A percentile compares a stretch with the other conserved stretches of the same genome.
Conservation (phyloP, 2,888 invertebrate genomes). For the Idaea straminata region DNA sequence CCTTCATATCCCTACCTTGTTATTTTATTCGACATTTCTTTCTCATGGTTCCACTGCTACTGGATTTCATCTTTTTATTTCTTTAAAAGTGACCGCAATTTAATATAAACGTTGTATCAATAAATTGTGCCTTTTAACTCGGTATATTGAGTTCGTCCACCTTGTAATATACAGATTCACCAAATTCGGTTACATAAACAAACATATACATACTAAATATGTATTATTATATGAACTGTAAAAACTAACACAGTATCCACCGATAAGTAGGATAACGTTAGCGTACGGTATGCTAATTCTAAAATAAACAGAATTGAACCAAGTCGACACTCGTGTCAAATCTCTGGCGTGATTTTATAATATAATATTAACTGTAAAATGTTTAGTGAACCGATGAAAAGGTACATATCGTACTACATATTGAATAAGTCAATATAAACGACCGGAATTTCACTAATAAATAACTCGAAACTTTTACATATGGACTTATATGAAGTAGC, state of each 20-base stretch:
- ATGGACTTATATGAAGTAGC: background rate
- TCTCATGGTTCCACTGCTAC: conserved; percentile 76
- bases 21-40: conserved; percentile 66
- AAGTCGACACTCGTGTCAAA: conserved; percentile 45
- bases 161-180: conserved; percentile 37
- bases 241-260: conserved; percentile 57
- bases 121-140: conserved; percentile 49
- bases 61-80: conserved; percentile 67
- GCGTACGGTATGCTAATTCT: conserved; percentile 58
- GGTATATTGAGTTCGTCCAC: conserved; percentile 47
- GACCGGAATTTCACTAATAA: conserved; percentile 60
- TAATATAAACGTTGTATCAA: conserved; percentile 67
- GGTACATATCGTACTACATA: conserved; percentile 38
- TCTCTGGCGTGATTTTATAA: conserved; percentile 73
- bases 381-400: conserved; percentile 59
- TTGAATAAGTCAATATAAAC: conserved; percentile 57
- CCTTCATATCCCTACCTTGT: conserved; percentile 39
- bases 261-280: conserved; percentile 72
- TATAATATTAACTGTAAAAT: conserved; percentile 71
- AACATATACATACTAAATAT: conserved; percentile 40
- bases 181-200: conserved; percentile 38
- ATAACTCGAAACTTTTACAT: conserved; percentile 32
- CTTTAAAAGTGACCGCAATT: conserved; percentile 64
- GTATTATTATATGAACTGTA: conserved; percentile 61
- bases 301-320: conserved; percentile 58